phyloP scores from a whole-genome alignment of 2,113 vertebrate genomes.

The Anas platyrhynchos region DNA sequence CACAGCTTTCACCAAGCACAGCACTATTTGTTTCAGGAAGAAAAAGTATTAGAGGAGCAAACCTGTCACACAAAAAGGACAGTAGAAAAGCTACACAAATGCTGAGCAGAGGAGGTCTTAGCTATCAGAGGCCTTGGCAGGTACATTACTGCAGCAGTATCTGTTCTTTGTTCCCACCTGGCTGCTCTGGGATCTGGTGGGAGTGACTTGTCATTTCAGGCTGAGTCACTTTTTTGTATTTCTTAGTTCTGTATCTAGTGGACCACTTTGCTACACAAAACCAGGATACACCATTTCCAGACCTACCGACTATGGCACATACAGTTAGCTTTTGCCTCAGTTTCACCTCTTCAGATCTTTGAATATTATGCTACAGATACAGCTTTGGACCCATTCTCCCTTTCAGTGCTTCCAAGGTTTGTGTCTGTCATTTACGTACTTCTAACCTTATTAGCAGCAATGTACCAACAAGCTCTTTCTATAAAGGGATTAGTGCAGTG shows the following conservation, averaged over 20 bases:
- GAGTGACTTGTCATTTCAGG: background rate
- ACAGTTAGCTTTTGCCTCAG: background rate
- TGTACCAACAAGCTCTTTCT: background rate
- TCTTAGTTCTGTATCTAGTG: background rate
- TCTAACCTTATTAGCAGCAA: accelerated
- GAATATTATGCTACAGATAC: background rate
- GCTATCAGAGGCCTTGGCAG: background rate
- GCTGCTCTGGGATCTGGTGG: background rate
- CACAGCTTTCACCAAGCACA: background rate
- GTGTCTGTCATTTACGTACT: background rate
- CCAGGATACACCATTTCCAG: background rate
- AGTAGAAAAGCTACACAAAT: background rate
- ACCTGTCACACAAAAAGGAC: background rate
- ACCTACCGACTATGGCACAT: background rate
- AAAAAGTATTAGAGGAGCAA: background rate
- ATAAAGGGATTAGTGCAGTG: background rate
- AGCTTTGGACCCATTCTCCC: background rate
- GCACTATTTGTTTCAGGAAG: constrained; percentile 24
- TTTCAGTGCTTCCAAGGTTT: background rate
- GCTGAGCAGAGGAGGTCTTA: background rate
- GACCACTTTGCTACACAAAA: background rate
- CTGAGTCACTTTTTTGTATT: background rate
- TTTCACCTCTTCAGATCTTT: background rate
- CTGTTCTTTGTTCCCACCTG: background rate
- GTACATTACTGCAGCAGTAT: accelerated